These are phyloP conservation scores for Pachliopta kotzebuea DNA, from an alignment of 2,888 invertebrate species.

Conservation along the genomic window DNA sequence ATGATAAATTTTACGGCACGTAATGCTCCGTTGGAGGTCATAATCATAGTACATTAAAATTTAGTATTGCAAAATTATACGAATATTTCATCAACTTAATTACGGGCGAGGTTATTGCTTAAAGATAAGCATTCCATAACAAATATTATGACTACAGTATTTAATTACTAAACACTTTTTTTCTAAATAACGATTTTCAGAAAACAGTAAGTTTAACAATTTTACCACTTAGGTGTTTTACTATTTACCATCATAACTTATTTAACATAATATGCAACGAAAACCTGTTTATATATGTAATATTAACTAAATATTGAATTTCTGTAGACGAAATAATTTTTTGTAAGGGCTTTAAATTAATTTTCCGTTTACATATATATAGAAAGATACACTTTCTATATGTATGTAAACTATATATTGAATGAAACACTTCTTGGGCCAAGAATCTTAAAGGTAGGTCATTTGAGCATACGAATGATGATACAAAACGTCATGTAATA, in stretches of 20 bases:
- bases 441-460: no score
- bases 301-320: no score
- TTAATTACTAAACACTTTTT: background rate
- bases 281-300: no score
- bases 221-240: background rate
- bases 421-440: no score
- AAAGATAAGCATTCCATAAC: background rate
- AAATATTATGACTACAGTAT: background rate
- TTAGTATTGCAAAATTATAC: slow-evolving; percentile 1
- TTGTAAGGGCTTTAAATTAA: no score
- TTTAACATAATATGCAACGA: background rate
- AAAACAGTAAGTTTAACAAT: background rate
- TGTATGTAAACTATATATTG: no score
- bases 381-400: no score
- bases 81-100: background rate
- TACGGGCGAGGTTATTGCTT: background rate
- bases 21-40: background rate
- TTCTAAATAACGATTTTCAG: background rate
- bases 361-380: no score
- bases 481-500: no score
- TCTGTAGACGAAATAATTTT: no score
- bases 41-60: slow-evolving; percentile 12
- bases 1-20: background rate
- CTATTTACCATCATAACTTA: background rate
- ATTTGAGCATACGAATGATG: no score